A percentile compares a stretch with the other conserved stretches of the same genome.
Evolutionary conservation across 2,888 invertebrate species (phyloP).

Genomic region (Napeogenes sylphis): DNA sequence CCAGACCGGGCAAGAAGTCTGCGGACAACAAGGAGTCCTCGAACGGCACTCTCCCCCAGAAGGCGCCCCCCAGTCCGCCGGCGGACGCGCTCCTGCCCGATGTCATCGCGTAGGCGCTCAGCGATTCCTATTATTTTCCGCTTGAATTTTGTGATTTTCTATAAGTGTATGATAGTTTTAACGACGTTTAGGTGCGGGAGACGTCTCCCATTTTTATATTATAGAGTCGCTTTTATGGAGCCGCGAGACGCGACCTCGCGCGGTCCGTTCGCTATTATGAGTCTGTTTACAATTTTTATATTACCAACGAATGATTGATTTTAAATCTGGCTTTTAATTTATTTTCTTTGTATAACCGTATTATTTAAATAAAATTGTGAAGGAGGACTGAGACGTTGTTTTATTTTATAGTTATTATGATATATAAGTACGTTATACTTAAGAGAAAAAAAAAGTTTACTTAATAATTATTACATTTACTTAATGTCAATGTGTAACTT

Average conservation of each 20-base stretch:
- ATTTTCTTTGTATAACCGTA: slow-evolving; percentile 77
- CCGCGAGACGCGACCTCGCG: slow-evolving; percentile 23
- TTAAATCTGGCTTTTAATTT: slow-evolving; percentile 75
- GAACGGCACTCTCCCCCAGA: slow-evolving; percentile 50
- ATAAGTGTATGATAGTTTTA: slow-evolving; percentile 74
- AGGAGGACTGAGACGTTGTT: slow-evolving; percentile 73
- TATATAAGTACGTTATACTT: slow-evolving; percentile 49
- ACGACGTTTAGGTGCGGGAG: slow-evolving; percentile 72
- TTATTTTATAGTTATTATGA: slow-evolving; percentile 65
- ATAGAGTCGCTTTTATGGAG: slow-evolving; percentile 75
- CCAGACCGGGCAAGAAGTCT: slow-evolving; percentile 34
- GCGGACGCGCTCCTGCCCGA: slow-evolving; percentile 67
- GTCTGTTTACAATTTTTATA: slow-evolving; percentile 77
- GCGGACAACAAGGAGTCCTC: slow-evolving; percentile 32
- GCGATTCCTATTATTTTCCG: slow-evolving; percentile 74
- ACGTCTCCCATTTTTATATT: slow-evolving; percentile 69
- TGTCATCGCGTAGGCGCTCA: slow-evolving; percentile 64
- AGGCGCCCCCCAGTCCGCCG: slow-evolving; percentile 73
- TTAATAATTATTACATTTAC: slow-evolving; percentile 64
- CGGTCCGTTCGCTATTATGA: slow-evolving; percentile 48
- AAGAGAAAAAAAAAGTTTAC: slow-evolving; percentile 46
- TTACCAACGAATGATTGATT: slow-evolving; percentile 76
- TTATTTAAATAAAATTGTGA: slow-evolving; percentile 73
- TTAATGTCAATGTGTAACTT: slow-evolving; percentile 65
- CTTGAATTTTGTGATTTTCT: slow-evolving; percentile 77